phyloP scores from a whole-genome alignment of 2,888 invertebrate species.

The Eupithecia inturbata region DNA sequence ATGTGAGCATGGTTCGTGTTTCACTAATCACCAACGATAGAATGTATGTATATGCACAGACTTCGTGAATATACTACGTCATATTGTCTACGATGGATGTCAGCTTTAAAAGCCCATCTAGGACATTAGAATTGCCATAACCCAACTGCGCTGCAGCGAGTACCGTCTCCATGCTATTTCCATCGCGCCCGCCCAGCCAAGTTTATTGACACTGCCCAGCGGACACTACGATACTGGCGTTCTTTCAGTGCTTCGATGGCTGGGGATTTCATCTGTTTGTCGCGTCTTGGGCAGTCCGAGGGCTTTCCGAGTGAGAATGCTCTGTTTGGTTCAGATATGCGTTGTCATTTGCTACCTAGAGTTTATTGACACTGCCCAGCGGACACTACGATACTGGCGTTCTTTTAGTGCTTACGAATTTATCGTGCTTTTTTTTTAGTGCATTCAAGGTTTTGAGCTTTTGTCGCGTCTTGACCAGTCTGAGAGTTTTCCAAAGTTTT shows the following conservation, averaged over 20 bases:
- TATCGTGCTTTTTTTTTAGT: not conserved
- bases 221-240: constrained; percentile 36
- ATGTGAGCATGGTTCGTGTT: not conserved
- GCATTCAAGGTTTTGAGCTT: constrained; percentile 8
- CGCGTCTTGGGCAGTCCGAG: not conserved
- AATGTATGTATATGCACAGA: not conserved
- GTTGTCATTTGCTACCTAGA: constrained; percentile 37
- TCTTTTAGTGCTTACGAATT: constrained; percentile 23
- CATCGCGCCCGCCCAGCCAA: constrained; percentile 78
- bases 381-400: constrained; percentile 35
- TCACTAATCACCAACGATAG: not conserved
- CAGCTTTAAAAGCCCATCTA: constrained; percentile 7
- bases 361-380: constrained; percentile 78
- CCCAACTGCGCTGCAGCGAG: constrained; percentile 54
- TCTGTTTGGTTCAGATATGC: not conserved
- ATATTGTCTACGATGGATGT: not conserved
- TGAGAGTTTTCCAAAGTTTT: not conserved
- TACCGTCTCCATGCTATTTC: constrained; percentile 79
- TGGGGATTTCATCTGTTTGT: constrained; percentile 12
- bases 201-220: constrained; percentile 78
- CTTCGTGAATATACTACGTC: not conserved
- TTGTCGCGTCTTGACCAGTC: not conserved
- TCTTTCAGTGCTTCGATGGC: constrained; percentile 29
- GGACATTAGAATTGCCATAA: constrained; percentile 13
- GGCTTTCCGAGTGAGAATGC: not conserved